Evolutionary conservation across 2,888 invertebrate genomes (phyloP).

Genomic region (Epistrophe eligans): DNA sequence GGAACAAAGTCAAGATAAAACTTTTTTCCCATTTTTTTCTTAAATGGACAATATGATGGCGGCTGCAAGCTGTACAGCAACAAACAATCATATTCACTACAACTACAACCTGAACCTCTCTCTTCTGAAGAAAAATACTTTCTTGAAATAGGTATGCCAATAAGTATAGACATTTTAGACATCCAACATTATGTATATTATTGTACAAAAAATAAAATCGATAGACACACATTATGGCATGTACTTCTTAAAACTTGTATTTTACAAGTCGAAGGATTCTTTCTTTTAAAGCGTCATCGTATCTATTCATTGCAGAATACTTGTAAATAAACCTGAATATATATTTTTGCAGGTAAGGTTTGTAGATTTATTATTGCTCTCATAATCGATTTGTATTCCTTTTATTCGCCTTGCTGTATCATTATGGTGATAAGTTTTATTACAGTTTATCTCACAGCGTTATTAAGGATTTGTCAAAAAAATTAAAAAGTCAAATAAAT

Average conservation of each 20-base stretch:
- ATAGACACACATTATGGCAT: constrained; percentile 30
- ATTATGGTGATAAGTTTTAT: constrained; percentile 34
- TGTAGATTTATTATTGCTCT: constrained; percentile 48
- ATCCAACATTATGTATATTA: constrained; percentile 1
- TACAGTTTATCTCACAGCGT: not conserved
- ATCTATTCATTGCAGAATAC: constrained; percentile 9
- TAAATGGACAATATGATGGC: constrained; percentile 44
- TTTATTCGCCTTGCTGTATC: constrained; percentile 12
- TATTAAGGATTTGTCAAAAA: not conserved
- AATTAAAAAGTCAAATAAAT: not conserved
- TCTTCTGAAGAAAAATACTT: not conserved
- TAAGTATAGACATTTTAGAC: not conserved
- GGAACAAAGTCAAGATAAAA: constrained; percentile 26
- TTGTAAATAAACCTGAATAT: not conserved
- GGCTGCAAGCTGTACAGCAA: constrained; percentile 42
- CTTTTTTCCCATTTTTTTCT: constrained; percentile 24
- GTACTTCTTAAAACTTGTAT: constrained; percentile 27
- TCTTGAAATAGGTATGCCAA: not conserved
- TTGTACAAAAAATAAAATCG: constrained; percentile 39
- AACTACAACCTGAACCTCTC: not conserved
- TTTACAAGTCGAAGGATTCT: constrained; percentile 14
- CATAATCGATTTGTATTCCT: constrained; percentile 4
- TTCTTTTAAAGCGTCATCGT: constrained; percentile 5
- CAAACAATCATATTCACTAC: constrained; percentile 33
- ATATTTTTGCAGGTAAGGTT: constrained; percentile 19